Evolutionary conservation across 2,113 vertebrate species (phyloP).

Genomic region (Alligator mississippiensis): DNA sequence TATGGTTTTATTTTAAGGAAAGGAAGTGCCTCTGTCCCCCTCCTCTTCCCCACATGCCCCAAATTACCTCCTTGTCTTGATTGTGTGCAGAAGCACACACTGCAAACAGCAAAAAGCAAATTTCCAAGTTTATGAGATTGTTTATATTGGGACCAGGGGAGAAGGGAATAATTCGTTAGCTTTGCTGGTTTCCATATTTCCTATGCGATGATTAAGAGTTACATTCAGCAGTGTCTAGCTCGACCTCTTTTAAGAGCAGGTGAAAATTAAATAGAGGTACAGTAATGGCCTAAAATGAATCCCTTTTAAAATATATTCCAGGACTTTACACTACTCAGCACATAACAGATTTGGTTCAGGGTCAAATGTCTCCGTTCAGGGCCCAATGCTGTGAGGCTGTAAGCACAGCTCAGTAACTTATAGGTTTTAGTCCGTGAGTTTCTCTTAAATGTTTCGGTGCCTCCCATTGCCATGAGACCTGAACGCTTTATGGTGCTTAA

Average conservation of each 20-base stretch:
- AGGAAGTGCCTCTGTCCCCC: not conserved
- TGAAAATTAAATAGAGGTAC: not conserved
- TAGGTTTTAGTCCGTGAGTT: not conserved
- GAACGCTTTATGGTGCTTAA: not conserved
- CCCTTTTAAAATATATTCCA: not conserved
- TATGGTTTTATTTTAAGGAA: not conserved
- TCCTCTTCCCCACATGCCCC: not conserved
- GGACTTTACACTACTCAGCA: not conserved
- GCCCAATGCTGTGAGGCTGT: not conserved
- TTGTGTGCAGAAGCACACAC: conserved; percentile 5
- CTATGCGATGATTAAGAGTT: not conserved
- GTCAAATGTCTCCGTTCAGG: not conserved
- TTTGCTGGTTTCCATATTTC: not conserved
- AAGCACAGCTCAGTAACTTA: not conserved
- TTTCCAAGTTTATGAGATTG: not conserved
- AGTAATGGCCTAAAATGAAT: not conserved
- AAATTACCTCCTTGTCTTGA: not conserved
- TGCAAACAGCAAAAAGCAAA: conserved; percentile 22
- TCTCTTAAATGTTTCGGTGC: not conserved
- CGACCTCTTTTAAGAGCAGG: not conserved
- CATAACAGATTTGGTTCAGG: not conserved
- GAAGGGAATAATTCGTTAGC: not conserved
- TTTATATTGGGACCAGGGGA: not conserved
- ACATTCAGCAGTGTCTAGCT: not conserved
- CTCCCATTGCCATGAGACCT: not conserved